Conservation (phyloP, 2,888 invertebrate species). For the Pediacus dermestoides region DNA sequence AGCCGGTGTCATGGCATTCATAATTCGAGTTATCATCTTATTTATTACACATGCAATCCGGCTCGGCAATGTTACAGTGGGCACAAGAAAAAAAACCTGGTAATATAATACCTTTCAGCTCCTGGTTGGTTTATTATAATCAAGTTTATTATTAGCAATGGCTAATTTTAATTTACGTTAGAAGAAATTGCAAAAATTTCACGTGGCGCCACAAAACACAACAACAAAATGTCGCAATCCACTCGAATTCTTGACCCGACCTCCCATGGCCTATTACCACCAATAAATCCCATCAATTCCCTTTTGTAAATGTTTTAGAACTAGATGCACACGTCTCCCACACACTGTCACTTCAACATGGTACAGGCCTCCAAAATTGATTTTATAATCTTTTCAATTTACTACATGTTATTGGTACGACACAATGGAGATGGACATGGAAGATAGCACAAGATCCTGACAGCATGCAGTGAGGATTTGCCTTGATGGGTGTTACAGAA, state of each 20-base stretch:
- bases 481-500: no score
- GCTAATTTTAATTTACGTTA: neutral
- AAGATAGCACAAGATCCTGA: conserved; percentile 41
- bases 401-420: conserved; percentile 51
- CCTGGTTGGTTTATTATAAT: conserved; percentile 27
- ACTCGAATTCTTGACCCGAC: conserved; percentile 35
- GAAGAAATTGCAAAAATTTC: neutral
- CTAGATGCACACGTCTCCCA: conserved; percentile 31
- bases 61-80: conserved; percentile 14
- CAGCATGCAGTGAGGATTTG: conserved; percentile 41
- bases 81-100: conserved; percentile 15
- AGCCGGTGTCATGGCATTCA: conserved; percentile 42
- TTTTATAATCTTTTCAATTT: conserved; percentile 52
- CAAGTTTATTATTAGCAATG: neutral
- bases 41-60: conserved; percentile 40
- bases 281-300: conserved; percentile 31
- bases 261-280: conserved; percentile 33
- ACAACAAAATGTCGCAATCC: no score
- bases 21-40: conserved; percentile 46
- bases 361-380: conserved; percentile 48
- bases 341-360: conserved; percentile 43
- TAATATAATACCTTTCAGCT: conserved; percentile 36
- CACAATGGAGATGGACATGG: conserved; percentile 51
- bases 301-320: no score
- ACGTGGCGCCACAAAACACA: neutral